These are phyloP conservation scores for Hemaris fuciformis DNA, from an alignment of 2,888 invertebrate genomes.

Conservation along the genomic window DNA sequence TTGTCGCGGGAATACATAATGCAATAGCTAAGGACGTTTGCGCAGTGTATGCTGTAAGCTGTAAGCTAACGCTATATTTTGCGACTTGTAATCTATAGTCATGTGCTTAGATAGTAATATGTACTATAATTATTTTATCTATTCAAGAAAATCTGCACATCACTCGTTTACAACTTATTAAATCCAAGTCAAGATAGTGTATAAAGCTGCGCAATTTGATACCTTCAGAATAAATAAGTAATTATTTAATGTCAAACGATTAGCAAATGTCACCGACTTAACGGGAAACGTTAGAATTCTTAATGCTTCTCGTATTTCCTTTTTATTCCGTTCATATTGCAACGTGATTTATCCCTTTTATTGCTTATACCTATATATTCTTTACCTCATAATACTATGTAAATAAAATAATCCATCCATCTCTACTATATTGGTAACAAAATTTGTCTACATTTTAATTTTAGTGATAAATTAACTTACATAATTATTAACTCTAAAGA, in stretches of 20 bases:
- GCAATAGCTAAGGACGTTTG: constrained; percentile 24
- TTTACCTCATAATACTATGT: no score
- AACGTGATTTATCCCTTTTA: neutral
- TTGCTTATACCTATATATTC: no score
- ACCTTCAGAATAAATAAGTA: neutral
- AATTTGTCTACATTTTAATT: no score
- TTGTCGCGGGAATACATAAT: constrained; percentile 66
- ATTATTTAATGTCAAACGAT: neutral
- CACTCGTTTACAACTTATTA: neutral
- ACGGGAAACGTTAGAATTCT: neutral
- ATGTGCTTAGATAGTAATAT: neutral
- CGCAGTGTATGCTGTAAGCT: neutral
- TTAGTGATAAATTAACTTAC: no score
- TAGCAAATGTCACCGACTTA: neutral
- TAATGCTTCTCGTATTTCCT: neutral
- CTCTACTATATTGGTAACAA: no score
- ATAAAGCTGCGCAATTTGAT: neutral
- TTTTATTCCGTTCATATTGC: neutral
- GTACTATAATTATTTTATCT: neutral
- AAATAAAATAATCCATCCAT: no score
- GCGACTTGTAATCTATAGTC: neutral
- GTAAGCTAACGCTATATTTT: neutral
- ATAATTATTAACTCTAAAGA: no score
- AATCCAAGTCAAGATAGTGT: neutral
- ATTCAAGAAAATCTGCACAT: neutral